Evolutionary conservation across 2,888 invertebrate species (phyloP).

Genomic region (Apamea anceps): DNA sequence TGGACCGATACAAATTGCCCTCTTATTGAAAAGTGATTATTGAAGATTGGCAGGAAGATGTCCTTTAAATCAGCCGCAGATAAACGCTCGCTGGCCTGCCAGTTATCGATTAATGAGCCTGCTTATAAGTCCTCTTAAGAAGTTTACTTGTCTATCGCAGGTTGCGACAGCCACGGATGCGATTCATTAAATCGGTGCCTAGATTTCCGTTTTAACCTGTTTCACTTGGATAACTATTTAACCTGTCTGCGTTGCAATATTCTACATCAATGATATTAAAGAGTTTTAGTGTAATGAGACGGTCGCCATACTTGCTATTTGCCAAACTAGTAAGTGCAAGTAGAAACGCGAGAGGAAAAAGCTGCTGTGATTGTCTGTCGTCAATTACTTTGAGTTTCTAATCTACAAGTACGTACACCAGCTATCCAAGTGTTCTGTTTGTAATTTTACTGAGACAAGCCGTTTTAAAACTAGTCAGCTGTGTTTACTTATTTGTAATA

Average conservation of each 20-base stretch:
- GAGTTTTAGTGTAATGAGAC: conserved; percentile 48
- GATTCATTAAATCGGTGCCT: conserved; percentile 85
- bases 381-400: conserved; percentile 53
- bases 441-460: background rate
- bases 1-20: conserved; percentile 55
- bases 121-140: conserved; percentile 67
- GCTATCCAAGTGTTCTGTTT: conserved; percentile 2
- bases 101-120: conserved; percentile 73
- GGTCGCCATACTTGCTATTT: conserved; percentile 17
- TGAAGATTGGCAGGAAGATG: conserved; percentile 62
- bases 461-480: conserved; percentile 3
- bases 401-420: conserved; percentile 2
- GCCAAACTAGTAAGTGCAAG: conserved; percentile 49
- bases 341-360: conserved; percentile 44
- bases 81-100: conserved; percentile 58
- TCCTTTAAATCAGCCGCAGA: conserved; percentile 65
- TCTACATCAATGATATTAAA: conserved; percentile 58
- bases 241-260: conserved; percentile 68
- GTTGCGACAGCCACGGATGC: conserved; percentile 82
- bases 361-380: conserved; percentile 48
- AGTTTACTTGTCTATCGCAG: conserved; percentile 71
- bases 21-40: conserved; percentile 54
- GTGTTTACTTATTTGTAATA: background rate
- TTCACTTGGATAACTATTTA: conserved; percentile 74
- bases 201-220: conserved; percentile 88